Conservation (phyloP, 2,888 invertebrate genomes). For the Nipponacmea schrenckii region DNA sequence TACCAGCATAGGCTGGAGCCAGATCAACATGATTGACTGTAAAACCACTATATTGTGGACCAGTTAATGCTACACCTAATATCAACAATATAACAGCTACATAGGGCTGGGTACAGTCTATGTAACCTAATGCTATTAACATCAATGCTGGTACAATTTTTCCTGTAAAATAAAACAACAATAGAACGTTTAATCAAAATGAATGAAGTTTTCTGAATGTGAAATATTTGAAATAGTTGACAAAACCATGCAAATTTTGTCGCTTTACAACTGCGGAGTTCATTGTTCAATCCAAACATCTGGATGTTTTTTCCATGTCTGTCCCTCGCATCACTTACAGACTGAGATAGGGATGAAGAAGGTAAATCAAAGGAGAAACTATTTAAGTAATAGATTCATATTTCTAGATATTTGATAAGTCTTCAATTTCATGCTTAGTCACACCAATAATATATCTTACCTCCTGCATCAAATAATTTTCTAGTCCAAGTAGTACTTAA, state of each 20-base stretch:
- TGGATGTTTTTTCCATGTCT: too few relatives aligned
- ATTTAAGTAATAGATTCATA: too few relatives aligned
- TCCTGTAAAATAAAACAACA: constrained; percentile 40
- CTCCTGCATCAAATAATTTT: constrained; percentile 52
- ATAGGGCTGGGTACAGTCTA: constrained; percentile 57
- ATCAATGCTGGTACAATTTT: constrained; percentile 58
- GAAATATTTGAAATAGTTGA: too few relatives aligned
- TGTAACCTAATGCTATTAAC: constrained; percentile 60
- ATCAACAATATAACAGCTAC: constrained; percentile 59
- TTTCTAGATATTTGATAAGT: too few relatives aligned
- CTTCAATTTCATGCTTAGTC: too few relatives aligned
- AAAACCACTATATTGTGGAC: constrained; percentile 63
- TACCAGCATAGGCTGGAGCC: constrained; percentile 65
- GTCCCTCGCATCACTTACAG: too few relatives aligned
- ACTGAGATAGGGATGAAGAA: too few relatives aligned
- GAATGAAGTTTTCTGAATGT: too few relatives aligned
- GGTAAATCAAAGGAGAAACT: too few relatives aligned
- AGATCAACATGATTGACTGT: constrained; percentile 68
- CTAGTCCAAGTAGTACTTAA: constrained; percentile 46
- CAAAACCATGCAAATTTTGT: too few relatives aligned
- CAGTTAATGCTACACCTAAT: constrained; percentile 58
- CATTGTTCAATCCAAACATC: too few relatives aligned
- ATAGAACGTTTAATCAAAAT: not conserved
- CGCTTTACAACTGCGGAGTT: too few relatives aligned
- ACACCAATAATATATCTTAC: constrained; percentile 31